Evolutionary conservation across 2,113 vertebrate species (phyloP), one percentile per base, ranked within the genome.

Genomic region (Sialia sialis): DNA sequence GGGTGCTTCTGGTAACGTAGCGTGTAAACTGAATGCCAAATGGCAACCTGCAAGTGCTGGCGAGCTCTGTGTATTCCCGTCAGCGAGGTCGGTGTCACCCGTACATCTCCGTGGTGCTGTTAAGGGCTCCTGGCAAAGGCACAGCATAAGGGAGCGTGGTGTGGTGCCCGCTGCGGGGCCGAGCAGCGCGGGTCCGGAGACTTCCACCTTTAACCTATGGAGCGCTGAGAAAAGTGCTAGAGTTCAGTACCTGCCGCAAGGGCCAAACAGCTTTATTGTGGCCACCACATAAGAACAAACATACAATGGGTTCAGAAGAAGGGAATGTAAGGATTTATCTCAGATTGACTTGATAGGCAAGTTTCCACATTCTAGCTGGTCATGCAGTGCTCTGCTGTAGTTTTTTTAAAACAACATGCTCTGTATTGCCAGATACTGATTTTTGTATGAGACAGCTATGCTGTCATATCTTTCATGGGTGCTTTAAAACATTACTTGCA

Each of bases 131-230:
- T 25, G 62, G 5, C 58, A 20, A 5, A 41, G 39, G 0, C 9
- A 2, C 22, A 5, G 39, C 13, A 39, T 39, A 39, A 39, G 39
- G 39, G 39, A 39, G 39, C 21, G 15, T 6, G 63, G 5, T 3
- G 38, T 1, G 36, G 58, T 4, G 36, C 30, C 2, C 0, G 0
- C 9, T 36, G 69, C 0, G 6, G 18, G 32, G 15, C 6, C 3
- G 3, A 41, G 25, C 13, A 5, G 36, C 5, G 3, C 4, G 2
- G 8, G 1, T 26, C 9, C 3, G 17, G 34, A 29, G 21, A 12
- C 8, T 17, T 5, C 7, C 5, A 5, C 25, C 39, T 56, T 25
- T 29, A 9, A 7, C 26, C 29, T 27, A 0, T 2, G 51, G 32
- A 15, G 51, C 1, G 3, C 2, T 2, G 26, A 23, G 46, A 16